A percentile compares a stretch with the other conserved stretches of the same genome.
Evolutionary conservation across 2,797 vertebrate species (phyloP).

Genomic region (Schizothorax lantsangensis): DNA sequence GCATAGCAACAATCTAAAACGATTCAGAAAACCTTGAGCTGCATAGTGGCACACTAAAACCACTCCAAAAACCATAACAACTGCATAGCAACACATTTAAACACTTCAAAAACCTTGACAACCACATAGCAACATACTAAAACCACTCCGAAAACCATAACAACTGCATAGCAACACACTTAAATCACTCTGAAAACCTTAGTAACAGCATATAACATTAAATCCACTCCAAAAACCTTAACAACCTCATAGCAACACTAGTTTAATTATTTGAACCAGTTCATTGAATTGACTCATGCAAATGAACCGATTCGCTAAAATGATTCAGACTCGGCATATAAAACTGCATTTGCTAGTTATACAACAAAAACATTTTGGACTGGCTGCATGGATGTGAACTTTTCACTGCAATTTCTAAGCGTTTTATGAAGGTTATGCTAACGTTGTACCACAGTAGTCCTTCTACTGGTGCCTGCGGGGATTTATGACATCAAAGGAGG

Average conservation of each 20-base stretch:
- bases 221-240: neutral
- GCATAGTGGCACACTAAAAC: too few species aligned
- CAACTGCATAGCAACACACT: neutral
- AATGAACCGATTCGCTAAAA: neutral
- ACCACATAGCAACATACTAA: too few species aligned
- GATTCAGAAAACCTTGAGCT: too few species aligned
- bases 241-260: neutral
- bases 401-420: neutral
- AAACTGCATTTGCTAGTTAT: neutral
- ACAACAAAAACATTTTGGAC: neutral
- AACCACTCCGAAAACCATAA: too few species aligned
- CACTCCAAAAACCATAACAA: too few species aligned
- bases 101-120: too few species aligned
- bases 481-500: constrained; percentile 13
- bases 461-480: neutral
- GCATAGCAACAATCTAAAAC: too few species aligned
- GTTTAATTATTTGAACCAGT: neutral
- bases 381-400: neutral
- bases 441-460: neutral
- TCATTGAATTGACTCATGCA: neutral
- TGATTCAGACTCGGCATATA: neutral
- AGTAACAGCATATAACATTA: neutral
- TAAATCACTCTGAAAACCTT: neutral
- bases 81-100: too few species aligned
- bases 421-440: constrained; percentile 2